A percentile compares a stretch with the other conserved stretches of the same genome.
phyloP scores from a whole-genome alignment of 2,888 invertebrate species.

The Xiphydria camelus region DNA sequence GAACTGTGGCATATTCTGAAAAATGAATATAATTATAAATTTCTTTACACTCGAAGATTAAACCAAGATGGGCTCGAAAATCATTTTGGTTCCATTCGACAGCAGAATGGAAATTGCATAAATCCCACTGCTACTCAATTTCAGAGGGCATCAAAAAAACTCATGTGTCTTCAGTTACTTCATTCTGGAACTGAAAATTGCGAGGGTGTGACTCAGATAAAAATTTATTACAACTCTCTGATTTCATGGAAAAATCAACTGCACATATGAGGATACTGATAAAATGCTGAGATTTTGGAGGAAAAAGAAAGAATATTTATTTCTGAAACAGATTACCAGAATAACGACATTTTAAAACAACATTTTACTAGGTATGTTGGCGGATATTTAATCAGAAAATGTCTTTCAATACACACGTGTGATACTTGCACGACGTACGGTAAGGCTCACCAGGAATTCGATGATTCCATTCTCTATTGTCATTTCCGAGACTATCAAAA shows the following conservation, averaged over 20 bases:
- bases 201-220: too few relatives aligned
- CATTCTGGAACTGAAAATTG: conserved; percentile 19
- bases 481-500: conserved; percentile 14
- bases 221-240: too few relatives aligned
- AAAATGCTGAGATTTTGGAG: too few relatives aligned
- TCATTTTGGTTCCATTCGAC: conserved; percentile 18
- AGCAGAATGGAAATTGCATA: conserved; percentile 16
- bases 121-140: conserved; percentile 23
- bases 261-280: conserved; percentile 14
- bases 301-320: too few relatives aligned
- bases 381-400: conserved; percentile 14
- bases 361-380: conserved; percentile 14
- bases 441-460: conserved; percentile 11
- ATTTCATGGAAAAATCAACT: too few relatives aligned
- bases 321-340: conserved; percentile 8
- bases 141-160: conserved; percentile 10
- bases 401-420: conserved; percentile 11
- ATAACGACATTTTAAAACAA: conserved; percentile 1
- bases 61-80: conserved; percentile 14
- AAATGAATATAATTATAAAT: too few relatives aligned
- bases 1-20: conserved; percentile 27
- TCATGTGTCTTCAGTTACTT: conserved; percentile 10
- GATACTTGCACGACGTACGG: conserved; percentile 5
- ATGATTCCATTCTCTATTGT: conserved; percentile 8
- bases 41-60: too few relatives aligned